A percentile compares a stretch with the other conserved stretches of the same genome.
Evolutionary conservation across 2,888 invertebrate genomes (phyloP).

Genomic region (Periphyllus acericola): DNA sequence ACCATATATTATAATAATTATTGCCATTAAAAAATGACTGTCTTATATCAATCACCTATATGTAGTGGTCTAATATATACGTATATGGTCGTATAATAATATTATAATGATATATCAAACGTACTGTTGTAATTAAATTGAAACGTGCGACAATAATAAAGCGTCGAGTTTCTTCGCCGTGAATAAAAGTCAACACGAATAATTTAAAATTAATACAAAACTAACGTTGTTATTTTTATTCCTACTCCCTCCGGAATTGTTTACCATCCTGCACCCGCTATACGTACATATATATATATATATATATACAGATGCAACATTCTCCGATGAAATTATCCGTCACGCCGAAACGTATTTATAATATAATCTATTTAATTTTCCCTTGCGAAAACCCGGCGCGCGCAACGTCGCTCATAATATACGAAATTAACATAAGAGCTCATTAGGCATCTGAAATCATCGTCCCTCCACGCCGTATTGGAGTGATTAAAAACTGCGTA

Average conservation of each 20-base stretch:
- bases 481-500: conserved; percentile 27
- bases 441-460: conserved; percentile 27
- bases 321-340: conserved; percentile 16
- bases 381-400: background rate
- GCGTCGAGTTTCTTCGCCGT: background rate
- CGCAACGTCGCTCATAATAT: background rate
- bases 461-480: background rate
- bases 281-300: background rate
- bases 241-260: conserved; percentile 8
- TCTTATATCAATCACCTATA: background rate
- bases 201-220: conserved; percentile 26
- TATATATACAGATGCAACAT: background rate
- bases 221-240: conserved; percentile 33
- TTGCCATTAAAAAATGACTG: background rate
- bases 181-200: conserved; percentile 36
- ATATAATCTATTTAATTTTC: conserved; percentile 45
- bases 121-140: conserved; percentile 10
- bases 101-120: background rate
- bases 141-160: background rate
- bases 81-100: too few relatives aligned
- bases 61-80: too few relatives aligned
- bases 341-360: background rate
- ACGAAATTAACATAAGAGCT: conserved; percentile 45
- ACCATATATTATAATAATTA: background rate
- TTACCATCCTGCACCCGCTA: background rate